Evolutionary conservation across 2,888 invertebrate species (phyloP), one percentile per base, ranked within the genome.

Genomic region (Salpingus planirostris): DNA sequence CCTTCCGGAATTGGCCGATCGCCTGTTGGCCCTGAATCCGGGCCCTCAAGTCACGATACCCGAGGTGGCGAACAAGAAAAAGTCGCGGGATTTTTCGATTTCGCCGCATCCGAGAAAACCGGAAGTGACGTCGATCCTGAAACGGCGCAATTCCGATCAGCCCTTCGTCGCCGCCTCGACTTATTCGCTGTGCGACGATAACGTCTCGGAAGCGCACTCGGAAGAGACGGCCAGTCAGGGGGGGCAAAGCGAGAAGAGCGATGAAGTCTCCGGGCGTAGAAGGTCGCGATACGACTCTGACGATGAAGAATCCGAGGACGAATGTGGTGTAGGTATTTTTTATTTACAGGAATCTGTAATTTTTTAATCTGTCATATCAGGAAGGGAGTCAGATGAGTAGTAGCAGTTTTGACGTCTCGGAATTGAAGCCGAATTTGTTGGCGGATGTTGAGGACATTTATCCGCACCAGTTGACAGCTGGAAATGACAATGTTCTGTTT

Each of bases 241-340:
- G 33, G 73, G 73, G 48, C 72, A 71, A 38, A 76, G 75, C 67
- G 76, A 79, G 67, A 64, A 76, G 29, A 78, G 77, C 40, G 80
- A 80, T 48, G 80, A 81, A n/a, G n/a, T n/a, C n/a, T n/a, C n/a
- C n/a, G n/a, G n/a, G n/a, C n/a, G n/a, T 36, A 75, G 14, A 75
- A 41, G 80, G 80, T 3, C 66, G 78, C 78, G 0, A 78, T 82
- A 81, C 1, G 81, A 80, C 44, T 82, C 82, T 0, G 87, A 86
- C 59, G 78, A 81, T 69, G 84, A 84, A 39, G 76, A 71, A n/a
- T n/a, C n/a, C n/a, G n/a, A n/a, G n/a, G n/a, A n/a, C n/a, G n/a
- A n/a, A n/a, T n/a, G n/a, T n/a, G n/a, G n/a, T n/a, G n/a, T n/a
- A n/a, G n/a, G n/a, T n/a, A n/a, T n/a, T n/a, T n/a, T n/a, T n/a